Base-by-base conservation (phyloP, 53 echinoderm and acorn worm genomes). In the Temnopleurus reevesii region DNA sequence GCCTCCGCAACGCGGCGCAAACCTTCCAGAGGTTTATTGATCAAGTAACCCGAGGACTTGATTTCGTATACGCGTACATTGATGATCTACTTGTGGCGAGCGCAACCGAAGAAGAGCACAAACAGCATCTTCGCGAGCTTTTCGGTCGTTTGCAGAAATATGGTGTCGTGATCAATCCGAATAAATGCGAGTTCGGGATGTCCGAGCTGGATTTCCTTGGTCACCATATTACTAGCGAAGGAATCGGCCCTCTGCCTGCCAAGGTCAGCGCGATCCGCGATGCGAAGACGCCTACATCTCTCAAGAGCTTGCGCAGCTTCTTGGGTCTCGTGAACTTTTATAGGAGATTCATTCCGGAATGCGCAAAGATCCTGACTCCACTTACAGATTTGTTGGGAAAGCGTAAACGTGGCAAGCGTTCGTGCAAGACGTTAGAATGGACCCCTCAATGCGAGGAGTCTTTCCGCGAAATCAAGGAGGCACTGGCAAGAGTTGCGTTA, bases 1-100 rank as follows among this genome's bases (percentile, higher is more conserved):
- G 91, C 24, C 35, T 91, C 29, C 59, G 91, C 19, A 93, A 91
- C 35, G 81, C 92, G 0, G 92, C 92, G 30, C 92, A 92, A 53
- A 80, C 89, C 5, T 92, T 92, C 38, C 81, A 92, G 15, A 49
- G 92, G 1, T 92, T 92, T 56, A 89, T 89, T 3, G 92, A 89
- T 53, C 81, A 89, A 23, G 83, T 92, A 10, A 63, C 46, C 10
- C 76, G 89, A 19, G 92, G 92, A 28, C 19, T 86, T 8, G 18
- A 24, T 12, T 76, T 64, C 21, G 86, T 86, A 17, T 92, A 92
- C 44, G 83, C 81, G 2, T 92, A 92, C 46, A 92, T 92, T 4
- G 89, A 92, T 44, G 89, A 92, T 89, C 23, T 92, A 12, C 71
- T 89, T 19, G 29, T 92, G 12, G 76, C 83, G 18, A 89, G 92